Base-by-base conservation (phyloP, 2,888 invertebrate genomes). In the Sesia apiformis region DNA sequence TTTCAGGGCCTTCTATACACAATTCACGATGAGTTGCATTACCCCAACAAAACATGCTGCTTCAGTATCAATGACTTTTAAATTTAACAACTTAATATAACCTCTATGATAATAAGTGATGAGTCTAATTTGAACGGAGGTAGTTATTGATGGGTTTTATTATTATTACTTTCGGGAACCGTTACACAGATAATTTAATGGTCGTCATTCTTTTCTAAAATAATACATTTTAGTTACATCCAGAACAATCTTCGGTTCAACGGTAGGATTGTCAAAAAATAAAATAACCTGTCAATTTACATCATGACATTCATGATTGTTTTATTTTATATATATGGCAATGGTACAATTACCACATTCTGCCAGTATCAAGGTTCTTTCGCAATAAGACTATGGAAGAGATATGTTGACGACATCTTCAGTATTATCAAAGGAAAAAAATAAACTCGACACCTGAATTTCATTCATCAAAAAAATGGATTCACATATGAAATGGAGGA, bases 1-100 rank as follows among this genome's bases (percentile, higher is more conserved):
- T 72, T 52, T 80, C 79, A 52, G 81, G 62, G 49, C 76, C 76
- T 68, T 88, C 88, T 57, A 89, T 69, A 66, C 81, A 87, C 59
- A 89, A 72, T 77, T 89, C 89, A 66, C 86, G 86, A 74, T 88
- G 79, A 73, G 88, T 88, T 63, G 86, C 76, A 77, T 88, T 89
- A 63, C 89, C 89, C 89, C 89, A 89, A 74, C 89, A 89, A 83
- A 86, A 89, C 89, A 89, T 89, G 50, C 39, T 50, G 76, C 74
- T 82, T 62, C 57, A 60, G 57, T 56, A 57, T 58, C 63, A 65
- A 69, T 69, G 66, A 70, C 70, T 67, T 66, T 67, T 61, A 64
- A 59, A 64, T 70, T 68, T 58, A 55, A 59, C 58, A 62, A 69
- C 54, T 60, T 65, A 56, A 57, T 53, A 68, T 80, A 81, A 80